Evolutionary conservation across 2,113 vertebrate genomes (phyloP), one percentile per base, ranked within the genome.

Genomic region (Oncorhynchus kisutch): DNA sequence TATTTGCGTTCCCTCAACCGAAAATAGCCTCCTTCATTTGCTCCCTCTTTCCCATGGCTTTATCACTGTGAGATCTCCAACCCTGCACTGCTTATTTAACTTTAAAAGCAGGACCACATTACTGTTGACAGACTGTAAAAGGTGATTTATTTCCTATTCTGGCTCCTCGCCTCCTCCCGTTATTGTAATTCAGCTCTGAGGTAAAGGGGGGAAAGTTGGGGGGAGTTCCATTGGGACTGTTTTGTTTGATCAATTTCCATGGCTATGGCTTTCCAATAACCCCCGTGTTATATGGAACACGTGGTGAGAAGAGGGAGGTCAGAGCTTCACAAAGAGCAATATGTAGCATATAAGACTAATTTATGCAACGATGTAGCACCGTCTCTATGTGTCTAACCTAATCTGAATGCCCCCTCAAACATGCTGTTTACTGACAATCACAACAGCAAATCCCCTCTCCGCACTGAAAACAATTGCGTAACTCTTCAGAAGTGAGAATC

Each of bases 81-180:
- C 65, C 66, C 64, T 66, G 77, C 75, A 72, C 82, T 87, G 81
- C 82, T 87, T 88, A 82, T 90, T 90, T 87, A 78, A 88, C 77
- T 89, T 87, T 88, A 83, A 89, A 90, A 81, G 87, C 81, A 16
- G 76, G 24, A 83, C 74, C 85, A 78, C 88, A 86, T 90, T 88
- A 86, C 80, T 74, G 31, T 71, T 90, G 90, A 91, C 91, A 91
- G 84, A 91, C 81, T 80, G 85, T 84, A 87, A 89, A 86, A 83
- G 78, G 80, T 90, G 91, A 93, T 93, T 92, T 90, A 93, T 91
- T 48, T 64, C 71, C 60, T 62, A 39, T 67, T 87, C 78, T 34
- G 80, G 76, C 77, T 67, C 78, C 66, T 31, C 34, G 84, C 81
- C 81, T 57, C 74, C 29, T 82, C 87, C 90, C 88, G 88, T 84